Base-by-base conservation (phyloP, 2,888 invertebrate species). In the Glaucopsyche alexis region DNA sequence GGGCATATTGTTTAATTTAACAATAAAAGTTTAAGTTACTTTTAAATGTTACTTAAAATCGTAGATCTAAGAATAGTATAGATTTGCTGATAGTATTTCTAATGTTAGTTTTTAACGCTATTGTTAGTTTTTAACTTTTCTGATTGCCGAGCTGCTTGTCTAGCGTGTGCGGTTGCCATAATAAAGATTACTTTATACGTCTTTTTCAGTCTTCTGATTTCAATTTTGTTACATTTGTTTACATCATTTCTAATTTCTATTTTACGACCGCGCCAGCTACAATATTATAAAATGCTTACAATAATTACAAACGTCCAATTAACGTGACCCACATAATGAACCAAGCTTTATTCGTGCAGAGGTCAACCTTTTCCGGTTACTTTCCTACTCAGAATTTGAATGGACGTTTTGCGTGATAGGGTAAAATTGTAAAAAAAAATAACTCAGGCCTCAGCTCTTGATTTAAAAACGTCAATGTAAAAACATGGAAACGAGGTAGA, bases 371-470 rank as follows among this genome's bases (percentile, higher is more conserved):
- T 60, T 60, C 60, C 60, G 60, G 60, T 29, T 38, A 13, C 14
- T 2, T 29, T 29, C 6, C 29, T 29, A 60, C 29, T 60, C 60
- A 29, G 60, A 60, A 60, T 60, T 60, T 60, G 60, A 60, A 60
- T 60, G 60, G 29, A 60, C 13, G 60, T 60, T 60, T 60, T 14
- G 60, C 60, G 60, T 60, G 60, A 60, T 60, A 60, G 60, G 60
- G 60, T 60, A 60, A 38, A 13, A 38, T 60, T 13, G 13, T 38
- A 14, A 29, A 55, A 19, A 55, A 19, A 16, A 55, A 19, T 42
- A 29, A 42, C 42, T 8, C 42, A 19, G 19, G 4, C 19, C 19
- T 55, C 42, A 19, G 19, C 11, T 55, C 19, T 55, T 55, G 19
- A 19, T 11, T 55, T 55, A 7, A 16, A 42, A 19, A 55, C 55